Evolutionary conservation across 2,113 vertebrate genomes (phyloP).

Genomic region (Chrysochloris asiatica): DNA sequence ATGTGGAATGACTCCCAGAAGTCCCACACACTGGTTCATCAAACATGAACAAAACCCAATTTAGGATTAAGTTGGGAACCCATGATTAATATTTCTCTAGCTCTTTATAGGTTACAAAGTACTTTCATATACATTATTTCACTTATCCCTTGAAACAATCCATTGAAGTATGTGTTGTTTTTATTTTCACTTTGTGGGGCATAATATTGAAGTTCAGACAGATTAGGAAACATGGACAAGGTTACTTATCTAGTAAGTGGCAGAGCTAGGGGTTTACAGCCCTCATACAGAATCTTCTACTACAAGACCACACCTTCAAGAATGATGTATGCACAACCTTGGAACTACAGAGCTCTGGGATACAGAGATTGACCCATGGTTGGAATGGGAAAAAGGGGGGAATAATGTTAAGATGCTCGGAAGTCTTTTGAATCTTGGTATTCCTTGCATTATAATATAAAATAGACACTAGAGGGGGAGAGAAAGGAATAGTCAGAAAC

Average conservation of each 20-base stretch:
- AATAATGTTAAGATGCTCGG: too few species aligned
- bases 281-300: not conserved
- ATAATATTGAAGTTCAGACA: conserved; percentile 24
- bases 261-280: not conserved
- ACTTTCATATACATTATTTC: not conserved
- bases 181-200: conserved; percentile 3
- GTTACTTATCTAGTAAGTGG: not conserved
- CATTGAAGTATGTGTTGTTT: not conserved
- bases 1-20: not conserved
- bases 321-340: too few species aligned
- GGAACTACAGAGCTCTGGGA: too few species aligned
- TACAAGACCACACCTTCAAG: not conserved
- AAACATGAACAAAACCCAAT: not conserved
- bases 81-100: not conserved
- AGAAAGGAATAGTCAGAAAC: too few species aligned
- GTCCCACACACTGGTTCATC: not conserved
- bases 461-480: too few species aligned
- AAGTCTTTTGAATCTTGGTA: too few species aligned
- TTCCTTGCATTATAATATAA: too few species aligned
- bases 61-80: conserved; percentile 4
- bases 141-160: not conserved
- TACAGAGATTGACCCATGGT: too few species aligned
- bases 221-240: not conserved
- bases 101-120: conserved; percentile 23
- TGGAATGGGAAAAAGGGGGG: too few species aligned